Base-by-base conservation (phyloP, 2,797 vertebrate genomes). In the Centroberyx gerrardi region DNA sequence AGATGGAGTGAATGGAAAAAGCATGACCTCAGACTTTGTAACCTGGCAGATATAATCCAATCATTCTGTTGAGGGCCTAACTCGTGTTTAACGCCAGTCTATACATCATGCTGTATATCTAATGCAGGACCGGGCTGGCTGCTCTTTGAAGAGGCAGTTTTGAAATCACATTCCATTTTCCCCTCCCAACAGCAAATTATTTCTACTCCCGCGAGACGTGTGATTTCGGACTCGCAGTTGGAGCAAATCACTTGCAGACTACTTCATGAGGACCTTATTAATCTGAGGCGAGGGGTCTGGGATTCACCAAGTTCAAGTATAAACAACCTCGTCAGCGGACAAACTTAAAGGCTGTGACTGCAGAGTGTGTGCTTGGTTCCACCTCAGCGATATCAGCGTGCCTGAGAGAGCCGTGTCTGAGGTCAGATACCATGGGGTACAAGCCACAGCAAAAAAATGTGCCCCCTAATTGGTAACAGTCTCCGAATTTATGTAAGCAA, bases 401-500 rank as follows among this genome's bases (percentile, higher is more conserved):
- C 70, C 80, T 82, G 61, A 75, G 72, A 75, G 72, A 81, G 70
- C 86, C 81, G 87, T 70, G 71, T 83, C 82, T 73, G 81, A 90
- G 52, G 84, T 84, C 83, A 93, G 81, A 92, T 68, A 90, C 82
- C 63, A 75, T 22, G 46, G 71, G 84, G 73, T 68, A 84, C 22
- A 94, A 93, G 89, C 94, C 95, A 93, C 90, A 92, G 93, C 75
- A 13, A 80, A 96, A 95, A 93, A 96, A 95, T 92, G 94, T 94
- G 95, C 96, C 93, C 88, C 93, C 89, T 96, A 96, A 97, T 96
- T 97, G 96, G 95, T 96, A 97, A 97, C 96, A 97, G 95, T 95
- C 96, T 89, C 91, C 93, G 92, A 94, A 95, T 96, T 94, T 95
- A 95, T 96, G 95, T 95, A 95, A 96, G 94, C 92, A 95, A 96